phyloP scores from a whole-genome alignment of 2,797 vertebrate genomes.

The Pempheris klunzingeri region DNA sequence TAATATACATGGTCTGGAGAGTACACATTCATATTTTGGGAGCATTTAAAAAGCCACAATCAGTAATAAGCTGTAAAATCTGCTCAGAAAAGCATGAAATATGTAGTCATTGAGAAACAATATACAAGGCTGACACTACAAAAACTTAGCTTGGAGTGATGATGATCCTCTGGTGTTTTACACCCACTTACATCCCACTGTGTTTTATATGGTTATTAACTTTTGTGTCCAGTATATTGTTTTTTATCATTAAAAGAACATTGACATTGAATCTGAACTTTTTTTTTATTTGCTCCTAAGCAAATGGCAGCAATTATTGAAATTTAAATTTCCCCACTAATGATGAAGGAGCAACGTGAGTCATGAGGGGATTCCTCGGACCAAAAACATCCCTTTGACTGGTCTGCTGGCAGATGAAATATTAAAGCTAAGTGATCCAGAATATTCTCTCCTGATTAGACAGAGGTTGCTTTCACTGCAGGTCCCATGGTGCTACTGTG shows the following conservation, averaged over 20 bases:
- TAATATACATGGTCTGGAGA: slow-evolving; percentile 52
- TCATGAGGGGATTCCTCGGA: slow-evolving; percentile 61
- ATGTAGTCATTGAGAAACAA: slow-evolving; percentile 38
- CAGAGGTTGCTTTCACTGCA: slow-evolving; percentile 76
- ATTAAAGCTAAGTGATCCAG: slow-evolving; percentile 59
- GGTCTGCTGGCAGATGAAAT: slow-evolving; percentile 47
- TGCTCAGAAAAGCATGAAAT: slow-evolving; percentile 49
- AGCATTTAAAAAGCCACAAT: slow-evolving; percentile 59
- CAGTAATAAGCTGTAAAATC: slow-evolving; percentile 57
- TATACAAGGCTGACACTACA: slow-evolving; percentile 50
- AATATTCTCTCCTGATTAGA: slow-evolving; percentile 73
- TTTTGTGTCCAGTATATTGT: slow-evolving; percentile 9
- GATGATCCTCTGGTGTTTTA: slow-evolving; percentile 43
- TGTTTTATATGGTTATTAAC: slow-evolving; percentile 35
- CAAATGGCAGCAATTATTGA: slow-evolving; percentile 55
- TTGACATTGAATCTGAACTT: slow-evolving; percentile 40
- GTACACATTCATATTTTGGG: slow-evolving; percentile 55
- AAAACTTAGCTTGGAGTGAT: slow-evolving; percentile 28
- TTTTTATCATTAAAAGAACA: slow-evolving; percentile 43
- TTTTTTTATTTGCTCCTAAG: slow-evolving; percentile 25
- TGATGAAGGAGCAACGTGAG: slow-evolving; percentile 44
- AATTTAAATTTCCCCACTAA: slow-evolving; percentile 59
- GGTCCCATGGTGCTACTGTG: slow-evolving; percentile 53
- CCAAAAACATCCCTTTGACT: slow-evolving; percentile 57
- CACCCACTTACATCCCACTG: slow-evolving; percentile 35